phyloP scores from a whole-genome alignment of 2,888 invertebrate genomes.

The Chaetogeoica ovagalla region DNA sequence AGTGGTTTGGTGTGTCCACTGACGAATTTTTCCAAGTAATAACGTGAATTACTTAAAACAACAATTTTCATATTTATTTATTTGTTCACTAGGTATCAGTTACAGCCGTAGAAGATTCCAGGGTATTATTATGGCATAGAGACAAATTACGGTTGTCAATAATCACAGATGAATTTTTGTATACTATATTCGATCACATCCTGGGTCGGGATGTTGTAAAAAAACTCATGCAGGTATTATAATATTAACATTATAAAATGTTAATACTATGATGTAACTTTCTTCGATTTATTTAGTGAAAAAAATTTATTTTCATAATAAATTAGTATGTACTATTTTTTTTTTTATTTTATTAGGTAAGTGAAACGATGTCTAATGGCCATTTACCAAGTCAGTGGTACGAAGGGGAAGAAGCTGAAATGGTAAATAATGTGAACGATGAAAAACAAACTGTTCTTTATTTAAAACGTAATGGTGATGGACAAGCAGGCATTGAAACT shows the following conservation, averaged over 20 bases:
- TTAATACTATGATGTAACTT: neutral
- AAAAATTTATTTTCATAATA: neutral
- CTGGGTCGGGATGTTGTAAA: constrained; percentile 83
- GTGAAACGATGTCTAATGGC: constrained; percentile 48
- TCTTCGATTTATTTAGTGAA: constrained; percentile 16
- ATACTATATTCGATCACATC: constrained; percentile 84
- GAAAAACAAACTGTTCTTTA: constrained; percentile 49
- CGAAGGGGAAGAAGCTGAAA: constrained; percentile 40
- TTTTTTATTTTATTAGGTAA: constrained; percentile 12
- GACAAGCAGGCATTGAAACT: constrained; percentile 50
- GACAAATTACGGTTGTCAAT: constrained; percentile 84
- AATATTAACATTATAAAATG: neutral
- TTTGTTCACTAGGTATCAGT: constrained; percentile 71
- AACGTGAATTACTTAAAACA: neutral
- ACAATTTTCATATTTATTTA: neutral
- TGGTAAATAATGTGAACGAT: constrained; percentile 31
- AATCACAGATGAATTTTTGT: constrained; percentile 79
- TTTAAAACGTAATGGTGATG: constrained; percentile 51
- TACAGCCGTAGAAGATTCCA: constrained; percentile 83
- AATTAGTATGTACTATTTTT: neutral
- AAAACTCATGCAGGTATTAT: constrained; percentile 79
- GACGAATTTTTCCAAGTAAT: constrained; percentile 82
- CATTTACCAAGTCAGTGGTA: constrained; percentile 47
- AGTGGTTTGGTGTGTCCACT: constrained; percentile 86
- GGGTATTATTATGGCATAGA: constrained; percentile 81